These are phyloP conservation scores for Pseudopodoces humilis DNA, from an alignment of 2,113 vertebrate species.

Conservation along the genomic window DNA sequence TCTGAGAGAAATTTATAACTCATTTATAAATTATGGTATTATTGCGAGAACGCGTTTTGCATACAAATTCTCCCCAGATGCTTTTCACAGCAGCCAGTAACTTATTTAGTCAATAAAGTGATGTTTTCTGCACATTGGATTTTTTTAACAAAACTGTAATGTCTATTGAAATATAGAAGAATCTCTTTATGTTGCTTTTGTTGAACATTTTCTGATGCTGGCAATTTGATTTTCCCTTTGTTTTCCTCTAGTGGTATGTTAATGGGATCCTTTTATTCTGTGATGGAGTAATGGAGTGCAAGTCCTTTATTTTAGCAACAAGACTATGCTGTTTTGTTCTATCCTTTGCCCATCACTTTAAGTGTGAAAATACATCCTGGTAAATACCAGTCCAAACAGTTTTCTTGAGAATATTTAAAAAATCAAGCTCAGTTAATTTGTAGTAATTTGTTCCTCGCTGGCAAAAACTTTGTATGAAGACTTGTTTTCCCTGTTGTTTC, in stretches of 20 bases:
- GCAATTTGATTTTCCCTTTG: slow-evolving; percentile 18
- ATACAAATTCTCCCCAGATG: not conserved
- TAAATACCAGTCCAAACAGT: not conserved
- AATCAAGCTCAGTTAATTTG: not conserved
- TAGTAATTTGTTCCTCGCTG: not conserved
- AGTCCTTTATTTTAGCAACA: not conserved
- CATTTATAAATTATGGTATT: not conserved
- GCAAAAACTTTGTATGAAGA: not conserved
- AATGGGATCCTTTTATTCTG: not conserved
- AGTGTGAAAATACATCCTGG: not conserved
- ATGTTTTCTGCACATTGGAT: not conserved
- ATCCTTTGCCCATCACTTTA: not conserved
- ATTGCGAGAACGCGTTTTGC: not conserved
- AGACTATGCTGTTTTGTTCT: not conserved
- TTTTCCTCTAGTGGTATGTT: slow-evolving; percentile 1
- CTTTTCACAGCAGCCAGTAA: slow-evolving; percentile 9
- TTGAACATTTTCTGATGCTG: not conserved
- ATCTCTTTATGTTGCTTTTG: not conserved
- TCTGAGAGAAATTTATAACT: not conserved
- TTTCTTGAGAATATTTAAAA: not conserved
- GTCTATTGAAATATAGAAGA: not conserved
- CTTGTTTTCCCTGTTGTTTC: not conserved
- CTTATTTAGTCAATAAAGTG: slow-evolving; percentile 2
- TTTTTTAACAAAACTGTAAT: not conserved
- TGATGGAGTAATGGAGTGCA: not conserved